Base-by-base conservation (phyloP, 2,113 vertebrate species). In the Electrona antarctica region DNA sequence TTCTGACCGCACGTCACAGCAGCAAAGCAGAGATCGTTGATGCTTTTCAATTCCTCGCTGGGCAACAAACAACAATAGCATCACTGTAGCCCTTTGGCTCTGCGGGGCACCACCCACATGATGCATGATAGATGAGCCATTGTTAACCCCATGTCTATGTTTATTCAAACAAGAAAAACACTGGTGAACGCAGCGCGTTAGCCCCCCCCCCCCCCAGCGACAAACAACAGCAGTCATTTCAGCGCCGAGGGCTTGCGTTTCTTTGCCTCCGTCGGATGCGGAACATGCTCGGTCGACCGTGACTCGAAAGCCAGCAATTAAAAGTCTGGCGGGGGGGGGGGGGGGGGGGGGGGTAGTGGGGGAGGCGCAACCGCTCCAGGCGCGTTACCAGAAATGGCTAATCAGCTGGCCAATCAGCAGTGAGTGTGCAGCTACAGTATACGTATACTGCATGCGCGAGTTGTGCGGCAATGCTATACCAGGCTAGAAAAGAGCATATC, bases 371-470 rank as follows among this genome's bases (percentile, higher is more conserved):
- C 4, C 33, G 5, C 33, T 41, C 33, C 47, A 64, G 8, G 68
- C 61, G 13, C 45, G 76, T 77, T 78, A 67, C 80, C 80, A 54
- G 33, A 80, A 73, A 78, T 71, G 67, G 79, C 84, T 56, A 58
- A 67, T 65, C 65, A 14, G 60, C 0, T 61, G 61, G 63, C 63
- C 65, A 76, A 84, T 82, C 77, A 41, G 3, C 33, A 41, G 33
- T 41, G 33, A 4, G 55, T 12, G 60, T 5, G 60, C 64, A 70
- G 77, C 69, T 78, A 21, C 21, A 21, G 21, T 21, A 21, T 21
- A 79, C 51, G 13, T 69, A 61, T 11, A 54, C 76, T 82, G 64
- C 71, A 80, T 4, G 50, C 1, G 5, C 15, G 29, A 76, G 58
- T 65, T 21, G 46, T 47, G 8, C 6, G 61, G 7, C 14, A 7